phyloP scores from a whole-genome alignment of 2,888 invertebrate species.

The Agrochola macilenta region DNA sequence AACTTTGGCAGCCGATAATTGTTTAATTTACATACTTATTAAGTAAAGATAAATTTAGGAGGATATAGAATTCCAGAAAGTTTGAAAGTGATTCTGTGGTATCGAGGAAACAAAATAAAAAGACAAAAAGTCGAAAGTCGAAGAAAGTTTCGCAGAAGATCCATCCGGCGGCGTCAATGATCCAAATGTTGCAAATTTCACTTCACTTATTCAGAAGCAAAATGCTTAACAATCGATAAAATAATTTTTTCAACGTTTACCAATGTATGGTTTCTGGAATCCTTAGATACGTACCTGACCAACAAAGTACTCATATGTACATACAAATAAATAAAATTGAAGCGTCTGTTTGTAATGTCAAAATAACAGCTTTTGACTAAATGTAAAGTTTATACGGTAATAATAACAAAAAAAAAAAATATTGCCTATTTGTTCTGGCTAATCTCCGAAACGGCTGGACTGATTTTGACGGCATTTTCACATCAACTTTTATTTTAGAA shows the following conservation, averaged over 20 bases:
- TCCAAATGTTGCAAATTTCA: not conserved
- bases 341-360: too few relatives aligned
- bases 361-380: too few relatives aligned
- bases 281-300: not conserved
- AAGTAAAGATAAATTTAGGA: constrained; percentile 10
- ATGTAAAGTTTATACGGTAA: too few relatives aligned
- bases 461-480: too few relatives aligned
- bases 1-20: constrained; percentile 48
- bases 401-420: too few relatives aligned
- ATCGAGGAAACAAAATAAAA: not conserved
- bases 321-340: too few relatives aligned
- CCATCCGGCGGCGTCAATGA: not conserved
- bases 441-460: too few relatives aligned
- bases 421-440: too few relatives aligned
- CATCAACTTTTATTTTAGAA: too few relatives aligned
- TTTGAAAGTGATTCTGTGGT: constrained; percentile 24
- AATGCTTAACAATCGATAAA: too few relatives aligned
- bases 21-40: constrained; percentile 48
- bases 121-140: too few relatives aligned
- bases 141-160: not conserved
- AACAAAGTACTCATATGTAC: too few relatives aligned
- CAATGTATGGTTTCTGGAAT: not conserved
- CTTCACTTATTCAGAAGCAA: not conserved
- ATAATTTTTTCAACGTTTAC: not conserved
- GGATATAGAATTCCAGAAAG: constrained; percentile 14